phyloP scores from a whole-genome alignment of 1,140 invertebrate genomes.

The Rhagoletis pomonella region DNA sequence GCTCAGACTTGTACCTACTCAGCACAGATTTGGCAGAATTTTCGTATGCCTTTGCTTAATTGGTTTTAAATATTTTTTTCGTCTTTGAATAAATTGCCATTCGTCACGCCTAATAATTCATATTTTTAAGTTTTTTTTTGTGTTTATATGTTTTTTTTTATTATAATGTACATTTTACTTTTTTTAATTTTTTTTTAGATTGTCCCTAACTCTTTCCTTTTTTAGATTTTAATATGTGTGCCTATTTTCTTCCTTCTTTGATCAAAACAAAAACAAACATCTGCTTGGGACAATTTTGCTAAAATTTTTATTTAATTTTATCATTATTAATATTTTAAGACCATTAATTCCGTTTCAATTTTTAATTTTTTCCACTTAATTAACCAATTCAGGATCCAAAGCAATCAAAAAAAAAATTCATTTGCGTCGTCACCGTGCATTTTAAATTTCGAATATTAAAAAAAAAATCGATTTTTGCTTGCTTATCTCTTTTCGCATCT shows the following conservation, averaged over 20 bases:
- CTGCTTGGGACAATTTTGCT: not conserved
- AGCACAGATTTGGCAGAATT: no score
- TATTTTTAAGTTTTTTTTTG: not conserved
- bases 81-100: not conserved
- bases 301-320: not conserved
- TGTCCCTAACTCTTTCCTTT: no score
- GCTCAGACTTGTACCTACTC: no score
- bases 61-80: not conserved
- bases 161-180: no score
- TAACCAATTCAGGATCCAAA: not conserved
- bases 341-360: not conserved
- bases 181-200: no score
- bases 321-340: not conserved
- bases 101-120: not conserved
- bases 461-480: not conserved
- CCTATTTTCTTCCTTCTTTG: no score
- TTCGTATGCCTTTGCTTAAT: no score
- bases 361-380: constrained; percentile 24
- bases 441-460: not conserved
- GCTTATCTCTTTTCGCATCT: not conserved
- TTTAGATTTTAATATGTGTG: not conserved
- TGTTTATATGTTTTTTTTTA: not conserved
- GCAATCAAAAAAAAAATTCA: not conserved
- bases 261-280: not conserved
- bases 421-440: not conserved